Conservation (phyloP, 2,113 vertebrate genomes). For the Aplodontia rufa region DNA sequence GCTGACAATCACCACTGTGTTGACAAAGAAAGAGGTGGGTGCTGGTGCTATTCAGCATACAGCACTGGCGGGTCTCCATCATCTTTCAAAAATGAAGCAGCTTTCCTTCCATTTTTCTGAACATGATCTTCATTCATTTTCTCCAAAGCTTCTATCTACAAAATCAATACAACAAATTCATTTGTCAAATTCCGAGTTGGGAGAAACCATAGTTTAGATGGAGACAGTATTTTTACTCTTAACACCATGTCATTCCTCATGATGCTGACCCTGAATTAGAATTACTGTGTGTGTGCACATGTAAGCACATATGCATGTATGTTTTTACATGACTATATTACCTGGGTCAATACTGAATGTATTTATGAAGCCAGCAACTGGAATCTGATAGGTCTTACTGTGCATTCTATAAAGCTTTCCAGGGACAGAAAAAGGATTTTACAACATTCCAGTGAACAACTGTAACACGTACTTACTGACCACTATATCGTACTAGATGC, state of each 20-base stretch:
- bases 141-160: conserved; percentile 94
- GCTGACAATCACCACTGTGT: conserved; percentile 71
- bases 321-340: background rate
- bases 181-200: background rate
- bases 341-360: background rate
- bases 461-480: background rate
- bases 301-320: background rate
- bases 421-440: background rate
- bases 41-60: conserved; percentile 79
- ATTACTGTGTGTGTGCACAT: background rate
- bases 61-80: conserved; percentile 86
- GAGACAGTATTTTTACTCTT: background rate
- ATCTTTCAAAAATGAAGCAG: conserved; percentile 75
- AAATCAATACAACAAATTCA: conserved; percentile 46
- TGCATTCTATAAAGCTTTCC: background rate
- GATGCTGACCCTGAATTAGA: conserved; percentile 3
- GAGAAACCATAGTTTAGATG: background rate
- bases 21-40: conserved; percentile 70
- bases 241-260: background rate
- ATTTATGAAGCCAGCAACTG: background rate
- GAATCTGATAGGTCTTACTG: background rate
- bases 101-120: conserved; percentile 92
- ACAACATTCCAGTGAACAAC: background rate
- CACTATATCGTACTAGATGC: background rate
- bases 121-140: conserved; percentile 96